phyloP scores from a whole-genome alignment of 2,113 vertebrate genomes.

The Phalacrocorax aristotelis region DNA sequence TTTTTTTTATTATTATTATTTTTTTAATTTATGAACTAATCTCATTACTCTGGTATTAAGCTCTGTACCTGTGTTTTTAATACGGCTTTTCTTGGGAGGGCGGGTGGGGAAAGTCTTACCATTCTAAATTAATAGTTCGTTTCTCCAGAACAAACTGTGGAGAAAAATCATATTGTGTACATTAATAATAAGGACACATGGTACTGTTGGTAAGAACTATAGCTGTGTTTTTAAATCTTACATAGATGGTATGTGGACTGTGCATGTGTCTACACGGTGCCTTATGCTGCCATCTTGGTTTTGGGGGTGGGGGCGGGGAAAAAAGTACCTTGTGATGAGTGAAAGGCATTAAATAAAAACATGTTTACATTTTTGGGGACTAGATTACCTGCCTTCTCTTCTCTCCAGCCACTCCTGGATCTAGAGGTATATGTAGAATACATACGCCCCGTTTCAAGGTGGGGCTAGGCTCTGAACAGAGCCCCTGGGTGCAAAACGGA shows the following conservation, averaged over 20 bases:
- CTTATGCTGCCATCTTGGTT: conserved; percentile 73
- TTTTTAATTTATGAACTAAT: conserved; percentile 82
- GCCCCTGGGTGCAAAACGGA: neutral
- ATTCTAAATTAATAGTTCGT: conserved; percentile 56
- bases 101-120: neutral
- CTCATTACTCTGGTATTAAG: conserved; percentile 64
- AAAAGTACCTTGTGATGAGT: conserved; percentile 68
- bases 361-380: conserved; percentile 78
- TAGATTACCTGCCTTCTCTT: conserved; percentile 18
- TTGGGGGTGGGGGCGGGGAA: conserved; percentile 32
- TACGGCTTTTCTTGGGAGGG: conserved; percentile 12
- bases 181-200: conserved; percentile 4
- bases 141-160: conserved; percentile 33
- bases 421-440: neutral
- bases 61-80: conserved; percentile 73
- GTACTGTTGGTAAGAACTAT: conserved; percentile 47
- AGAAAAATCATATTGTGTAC: conserved; percentile 50
- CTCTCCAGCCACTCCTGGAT: neutral
- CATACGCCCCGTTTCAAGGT: neutral
- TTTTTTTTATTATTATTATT: conserved; percentile 4
- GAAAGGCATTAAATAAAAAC: conserved; percentile 82
- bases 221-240: conserved; percentile 30
- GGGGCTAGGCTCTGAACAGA: neutral
- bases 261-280: conserved; percentile 68
- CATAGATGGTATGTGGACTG: conserved; percentile 58